Evolutionary conservation across 2,113 vertebrate genomes (phyloP).

Genomic region (Strix uralensis): DNA sequence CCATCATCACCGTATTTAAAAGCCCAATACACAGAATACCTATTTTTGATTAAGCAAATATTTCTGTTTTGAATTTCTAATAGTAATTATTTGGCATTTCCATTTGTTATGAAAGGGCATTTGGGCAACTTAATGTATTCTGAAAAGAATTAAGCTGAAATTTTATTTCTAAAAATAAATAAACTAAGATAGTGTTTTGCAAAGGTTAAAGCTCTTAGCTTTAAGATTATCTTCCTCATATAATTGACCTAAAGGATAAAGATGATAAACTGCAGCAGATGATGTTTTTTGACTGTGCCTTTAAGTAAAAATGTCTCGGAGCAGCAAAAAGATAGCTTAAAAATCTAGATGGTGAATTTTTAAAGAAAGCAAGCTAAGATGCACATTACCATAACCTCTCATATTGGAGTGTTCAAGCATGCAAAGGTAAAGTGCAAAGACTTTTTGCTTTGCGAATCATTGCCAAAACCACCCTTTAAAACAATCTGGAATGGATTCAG

Average conservation of each 20-base stretch:
- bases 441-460: background rate
- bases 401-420: background rate
- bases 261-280: background rate
- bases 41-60: background rate
- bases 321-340: background rate
- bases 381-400: background rate
- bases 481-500: background rate
- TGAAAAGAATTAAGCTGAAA: background rate
- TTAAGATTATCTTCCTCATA: background rate
- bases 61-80: background rate
- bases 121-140: background rate
- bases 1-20: background rate
- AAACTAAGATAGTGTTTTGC: background rate
- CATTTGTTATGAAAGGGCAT: background rate
- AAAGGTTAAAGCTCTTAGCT: background rate
- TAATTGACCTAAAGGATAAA: background rate
- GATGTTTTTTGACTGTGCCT: background rate
- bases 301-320: background rate
- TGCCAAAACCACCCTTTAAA: background rate
- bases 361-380: background rate
- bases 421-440: background rate
- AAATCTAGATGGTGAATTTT: background rate
- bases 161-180: background rate
- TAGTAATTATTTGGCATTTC: background rate
- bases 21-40: background rate